Percentiles rank a stretch among this genome's conserved stretches.
phyloP scores from a whole-genome alignment of 1,140 invertebrate species.

The Aradophagus sp. region DNA sequence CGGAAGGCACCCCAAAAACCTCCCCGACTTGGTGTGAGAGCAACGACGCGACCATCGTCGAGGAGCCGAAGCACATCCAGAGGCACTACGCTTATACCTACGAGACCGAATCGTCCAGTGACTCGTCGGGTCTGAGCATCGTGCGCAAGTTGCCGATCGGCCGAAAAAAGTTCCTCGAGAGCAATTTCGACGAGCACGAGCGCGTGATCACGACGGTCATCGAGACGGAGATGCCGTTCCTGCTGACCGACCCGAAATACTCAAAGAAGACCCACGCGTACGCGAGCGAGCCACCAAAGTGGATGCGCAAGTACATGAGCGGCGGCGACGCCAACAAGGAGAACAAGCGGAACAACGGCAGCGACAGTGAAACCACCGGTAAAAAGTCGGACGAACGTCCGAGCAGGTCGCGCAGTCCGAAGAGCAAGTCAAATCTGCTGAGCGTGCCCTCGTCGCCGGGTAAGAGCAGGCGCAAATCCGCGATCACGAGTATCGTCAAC shows the following conservation, averaged over 20 bases:
- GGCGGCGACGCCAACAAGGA: slow-evolving; percentile 53
- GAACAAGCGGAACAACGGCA: slow-evolving; percentile 10
- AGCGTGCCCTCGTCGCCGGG: slow-evolving; percentile 27
- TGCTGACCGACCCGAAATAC: slow-evolving; percentile 65
- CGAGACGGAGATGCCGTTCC: slow-evolving; percentile 67
- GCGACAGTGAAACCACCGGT: slow-evolving; percentile 7
- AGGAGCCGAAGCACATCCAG: slow-evolving; percentile 68
- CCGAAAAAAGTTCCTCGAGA: slow-evolving; percentile 69
- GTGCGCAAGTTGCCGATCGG: slow-evolving; percentile 59
- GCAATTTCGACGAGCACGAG: slow-evolving; percentile 71
- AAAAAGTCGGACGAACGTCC: slow-evolving; percentile 14
- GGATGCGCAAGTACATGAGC: slow-evolving; percentile 68
- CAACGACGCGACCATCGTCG: slow-evolving; percentile 27
- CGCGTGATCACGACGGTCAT: slow-evolving; percentile 71
- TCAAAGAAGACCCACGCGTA: slow-evolving; percentile 65
- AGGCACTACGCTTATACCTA: slow-evolving; percentile 70
- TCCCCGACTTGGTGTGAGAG: slow-evolving; percentile 39
- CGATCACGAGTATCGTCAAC: slow-evolving; percentile 25
- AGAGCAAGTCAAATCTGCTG: slow-evolving; percentile 19
- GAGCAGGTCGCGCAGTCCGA: slow-evolving; percentile 25
- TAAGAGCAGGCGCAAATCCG: slow-evolving; percentile 27
- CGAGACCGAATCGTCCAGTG: slow-evolving; percentile 51
- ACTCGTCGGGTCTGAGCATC: slow-evolving; percentile 47
- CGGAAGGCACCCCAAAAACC: slow-evolving; percentile 38
- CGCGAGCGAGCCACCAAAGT: slow-evolving; percentile 66